These are phyloP conservation scores for Amiota mariae DNA, from an alignment of 2,888 invertebrate species.

Conservation along the genomic window DNA sequence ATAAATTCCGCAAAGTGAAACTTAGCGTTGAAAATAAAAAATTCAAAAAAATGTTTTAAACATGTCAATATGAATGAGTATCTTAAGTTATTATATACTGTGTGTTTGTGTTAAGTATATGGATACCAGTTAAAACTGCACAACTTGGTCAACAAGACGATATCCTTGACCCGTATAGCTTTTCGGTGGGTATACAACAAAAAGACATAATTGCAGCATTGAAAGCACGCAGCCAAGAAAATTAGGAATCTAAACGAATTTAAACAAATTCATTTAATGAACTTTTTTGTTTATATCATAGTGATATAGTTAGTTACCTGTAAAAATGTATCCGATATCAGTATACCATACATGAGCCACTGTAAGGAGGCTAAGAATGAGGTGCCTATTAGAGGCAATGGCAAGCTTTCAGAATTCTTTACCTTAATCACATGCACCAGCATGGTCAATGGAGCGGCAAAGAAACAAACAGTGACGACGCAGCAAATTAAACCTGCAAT, in stretches of 20 bases:
- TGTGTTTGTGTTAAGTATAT: not conserved
- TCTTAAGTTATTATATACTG: not conserved
- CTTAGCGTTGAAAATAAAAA: too few species aligned
- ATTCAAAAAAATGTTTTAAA: too few species aligned
- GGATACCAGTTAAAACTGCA: not conserved
- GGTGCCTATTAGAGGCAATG: conserved; percentile 88
- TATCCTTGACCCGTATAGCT: conserved; percentile 71
- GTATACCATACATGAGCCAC: conserved; percentile 89
- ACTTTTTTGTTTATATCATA: not conserved
- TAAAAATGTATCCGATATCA: conserved; percentile 86
- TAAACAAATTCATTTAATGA: not conserved
- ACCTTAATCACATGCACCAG: conserved; percentile 85
- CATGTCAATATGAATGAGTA: not conserved
- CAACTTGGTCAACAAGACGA: conserved; percentile 68
- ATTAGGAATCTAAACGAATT: conserved; percentile 81
- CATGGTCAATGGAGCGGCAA: conserved; percentile 87
- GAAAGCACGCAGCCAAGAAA: conserved; percentile 84
- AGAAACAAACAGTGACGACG: conserved; percentile 83
- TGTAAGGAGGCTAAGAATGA: conserved; percentile 86
- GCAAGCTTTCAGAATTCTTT: conserved; percentile 88
- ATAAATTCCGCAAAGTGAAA: too few species aligned
- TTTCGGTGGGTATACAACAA: conserved; percentile 80
- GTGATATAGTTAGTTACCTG: conserved; percentile 79
- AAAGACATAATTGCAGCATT: conserved; percentile 80
- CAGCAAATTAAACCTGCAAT: conserved; percentile 80